A percentile compares a stretch with the other conserved stretches of the same genome.
phyloP scores from a whole-genome alignment of 2,797 vertebrate species.

The Lindbergichthys nudifrons region DNA sequence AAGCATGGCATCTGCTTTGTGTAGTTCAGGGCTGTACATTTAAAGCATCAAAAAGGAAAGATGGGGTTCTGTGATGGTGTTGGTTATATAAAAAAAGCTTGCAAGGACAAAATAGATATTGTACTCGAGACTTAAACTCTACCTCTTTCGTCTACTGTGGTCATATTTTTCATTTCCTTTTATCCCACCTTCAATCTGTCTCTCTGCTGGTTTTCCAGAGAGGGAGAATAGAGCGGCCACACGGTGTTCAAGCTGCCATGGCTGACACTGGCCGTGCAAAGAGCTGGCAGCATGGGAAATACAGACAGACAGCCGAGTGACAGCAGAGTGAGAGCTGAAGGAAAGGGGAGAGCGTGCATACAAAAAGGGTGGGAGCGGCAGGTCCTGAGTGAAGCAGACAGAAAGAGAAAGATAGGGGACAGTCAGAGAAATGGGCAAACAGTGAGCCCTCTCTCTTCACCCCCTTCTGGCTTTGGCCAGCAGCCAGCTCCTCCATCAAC shows the following conservation, averaged over 20 bases:
- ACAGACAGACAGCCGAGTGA: slow-evolving; percentile 56
- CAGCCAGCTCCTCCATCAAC: slow-evolving; percentile 78
- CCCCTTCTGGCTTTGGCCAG: slow-evolving; percentile 61
- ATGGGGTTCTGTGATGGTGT: slow-evolving; percentile 37
- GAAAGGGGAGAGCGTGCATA: slow-evolving; percentile 45
- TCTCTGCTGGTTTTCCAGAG: slow-evolving; percentile 17
- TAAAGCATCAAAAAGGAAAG: slow-evolving; percentile 57
- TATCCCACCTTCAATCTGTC: slow-evolving; percentile 1
- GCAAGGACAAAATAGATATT: slow-evolving; percentile 38
- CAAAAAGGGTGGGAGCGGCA: slow-evolving; percentile 36
- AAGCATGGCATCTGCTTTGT: slow-evolving; percentile 61
- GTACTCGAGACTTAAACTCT: slow-evolving; percentile 25
- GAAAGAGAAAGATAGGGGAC: slow-evolving; percentile 46
- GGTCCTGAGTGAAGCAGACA: slow-evolving; percentile 41
- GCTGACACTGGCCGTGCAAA: slow-evolving; percentile 43
- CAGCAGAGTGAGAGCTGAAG: slow-evolving; percentile 47
- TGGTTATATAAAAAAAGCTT: slow-evolving; percentile 27
- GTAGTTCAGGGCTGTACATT: slow-evolving; percentile 57
- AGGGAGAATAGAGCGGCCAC: slow-evolving; percentile 32
- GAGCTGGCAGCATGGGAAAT: slow-evolving; percentile 53
- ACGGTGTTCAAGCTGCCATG: slow-evolving; percentile 43
- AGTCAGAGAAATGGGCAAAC: slow-evolving; percentile 51
- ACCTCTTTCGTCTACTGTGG: background rate
- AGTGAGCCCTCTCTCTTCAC: slow-evolving; percentile 58
- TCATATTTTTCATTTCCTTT: slow-evolving; percentile 20